Evolutionary conservation across 2,113 vertebrate genomes (phyloP).

Genomic region (Nestor notabilis): DNA sequence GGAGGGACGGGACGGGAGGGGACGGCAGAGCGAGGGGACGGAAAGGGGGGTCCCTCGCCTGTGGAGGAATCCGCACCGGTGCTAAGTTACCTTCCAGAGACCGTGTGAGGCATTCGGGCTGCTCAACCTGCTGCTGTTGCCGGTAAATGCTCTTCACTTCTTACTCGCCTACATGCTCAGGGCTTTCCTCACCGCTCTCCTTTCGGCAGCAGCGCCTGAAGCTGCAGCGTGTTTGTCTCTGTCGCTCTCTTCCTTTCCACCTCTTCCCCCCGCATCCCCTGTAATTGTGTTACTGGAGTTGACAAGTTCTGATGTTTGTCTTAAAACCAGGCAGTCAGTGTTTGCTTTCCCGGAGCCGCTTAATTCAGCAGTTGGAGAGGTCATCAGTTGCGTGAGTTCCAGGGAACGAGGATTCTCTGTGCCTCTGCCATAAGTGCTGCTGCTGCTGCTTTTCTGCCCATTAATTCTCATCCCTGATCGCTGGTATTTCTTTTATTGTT

Average conservation of each 20-base stretch:
- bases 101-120: slow-evolving; percentile 75
- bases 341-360: slow-evolving; percentile 25
- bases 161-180: slow-evolving; percentile 60
- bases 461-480: slow-evolving; percentile 29
- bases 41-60: slow-evolving; percentile 57
- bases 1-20: not conserved
- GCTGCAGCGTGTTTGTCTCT: slow-evolving; percentile 54
- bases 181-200: slow-evolving; percentile 35
- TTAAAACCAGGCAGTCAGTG: not conserved
- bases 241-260: not conserved
- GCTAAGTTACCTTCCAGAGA: slow-evolving; percentile 78
- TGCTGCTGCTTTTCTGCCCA: slow-evolving; percentile 23
- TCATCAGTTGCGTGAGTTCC: slow-evolving; percentile 75
- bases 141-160: slow-evolving; percentile 79
- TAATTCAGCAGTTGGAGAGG: slow-evolving; percentile 75
- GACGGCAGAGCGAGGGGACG: not conserved
- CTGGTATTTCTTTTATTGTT: slow-evolving; percentile 52
- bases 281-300: slow-evolving; percentile 44
- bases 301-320: slow-evolving; percentile 70
- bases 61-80: slow-evolving; percentile 77
- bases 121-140: slow-evolving; percentile 71
- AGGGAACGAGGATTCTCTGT: slow-evolving; percentile 17
- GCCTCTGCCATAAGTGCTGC: slow-evolving; percentile 67
- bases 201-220: slow-evolving; percentile 57
- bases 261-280: not conserved